Percentiles rank a stretch among this genome's conserved stretches.
phyloP scores from a whole-genome alignment of 1,140 invertebrate species.

The Eumeta japonica region DNA sequence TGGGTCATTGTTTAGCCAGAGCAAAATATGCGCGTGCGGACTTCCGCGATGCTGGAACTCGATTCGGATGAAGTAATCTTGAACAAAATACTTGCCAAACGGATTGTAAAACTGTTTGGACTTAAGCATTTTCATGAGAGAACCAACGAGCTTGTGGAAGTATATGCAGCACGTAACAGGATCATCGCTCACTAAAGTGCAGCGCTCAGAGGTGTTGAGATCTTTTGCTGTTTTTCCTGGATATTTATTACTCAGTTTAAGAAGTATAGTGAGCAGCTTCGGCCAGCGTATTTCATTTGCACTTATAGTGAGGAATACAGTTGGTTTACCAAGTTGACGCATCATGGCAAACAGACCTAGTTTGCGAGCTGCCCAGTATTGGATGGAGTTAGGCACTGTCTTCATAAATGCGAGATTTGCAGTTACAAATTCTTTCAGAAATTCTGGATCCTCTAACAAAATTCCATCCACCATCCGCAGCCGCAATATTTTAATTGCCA shows the following conservation, averaged over 20 bases:
- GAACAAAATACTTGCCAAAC: constrained; percentile 22
- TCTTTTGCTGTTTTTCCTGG: constrained; percentile 19
- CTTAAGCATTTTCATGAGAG: constrained; percentile 25
- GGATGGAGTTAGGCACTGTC: constrained; percentile 23
- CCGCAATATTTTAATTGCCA: constrained; percentile 23
- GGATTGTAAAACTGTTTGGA: constrained; percentile 25
- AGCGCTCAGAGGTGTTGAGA: constrained; percentile 20
- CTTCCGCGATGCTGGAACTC: constrained; percentile 33
- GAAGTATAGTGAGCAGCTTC: constrained; percentile 19
- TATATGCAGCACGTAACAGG: too few species aligned
- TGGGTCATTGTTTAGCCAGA: constrained; percentile 31
- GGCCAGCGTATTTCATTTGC: constrained; percentile 26
- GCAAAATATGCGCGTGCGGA: constrained; percentile 31
- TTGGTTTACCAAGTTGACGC: constrained; percentile 28
- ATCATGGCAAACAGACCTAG: too few species aligned
- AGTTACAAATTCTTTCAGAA: constrained; percentile 19
- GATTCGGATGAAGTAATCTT: constrained; percentile 25
- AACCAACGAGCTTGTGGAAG: constrained; percentile 22
- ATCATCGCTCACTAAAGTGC: constrained; percentile 23
- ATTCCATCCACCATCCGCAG: constrained; percentile 20
- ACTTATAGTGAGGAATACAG: constrained; percentile 23
- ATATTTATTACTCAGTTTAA: constrained; percentile 25
- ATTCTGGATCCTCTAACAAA: constrained; percentile 20
- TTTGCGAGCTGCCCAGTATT: too few species aligned
- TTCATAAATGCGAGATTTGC: constrained; percentile 23